Evolutionary conservation across 2,113 vertebrate genomes (phyloP).

Genomic region (Bombycilla garrulus): DNA sequence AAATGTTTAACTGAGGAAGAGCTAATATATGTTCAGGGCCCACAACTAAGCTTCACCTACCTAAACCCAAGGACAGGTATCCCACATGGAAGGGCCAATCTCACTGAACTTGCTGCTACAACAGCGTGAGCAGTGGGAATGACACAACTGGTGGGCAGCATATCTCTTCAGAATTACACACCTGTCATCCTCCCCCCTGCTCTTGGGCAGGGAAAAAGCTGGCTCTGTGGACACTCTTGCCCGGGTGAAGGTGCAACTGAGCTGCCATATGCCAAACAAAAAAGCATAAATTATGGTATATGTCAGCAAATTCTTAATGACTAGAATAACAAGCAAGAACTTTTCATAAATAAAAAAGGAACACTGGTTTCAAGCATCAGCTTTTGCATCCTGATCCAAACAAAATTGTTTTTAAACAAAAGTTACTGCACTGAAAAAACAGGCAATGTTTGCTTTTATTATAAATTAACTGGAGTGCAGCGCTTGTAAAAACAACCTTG

Average conservation of each 20-base stretch:
- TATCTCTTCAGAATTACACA: neutral
- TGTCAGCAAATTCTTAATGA: neutral
- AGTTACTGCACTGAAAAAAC: neutral
- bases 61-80: neutral
- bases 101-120: neutral
- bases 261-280: neutral
- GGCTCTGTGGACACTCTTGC: neutral
- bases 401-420: neutral
- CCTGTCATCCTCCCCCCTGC: neutral
- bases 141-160: neutral
- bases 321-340: neutral
- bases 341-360: neutral
- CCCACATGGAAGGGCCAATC: neutral
- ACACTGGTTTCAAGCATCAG: neutral
- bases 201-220: neutral
- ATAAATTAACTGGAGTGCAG: slow-evolving; percentile 46
- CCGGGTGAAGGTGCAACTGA: neutral
- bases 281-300: neutral
- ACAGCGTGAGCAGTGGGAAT: accelerated
- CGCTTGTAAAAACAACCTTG: neutral
- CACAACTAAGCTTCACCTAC: neutral
- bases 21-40: neutral
- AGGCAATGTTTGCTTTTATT: slow-evolving; percentile 33
- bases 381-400: neutral
- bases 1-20: slow-evolving; percentile 29